Percentiles rank a stretch among this genome's conserved stretches.
These are phyloP conservation scores for Emmelina monodactyla DNA, from an alignment of 2,888 invertebrate species.

Conservation along the genomic window DNA sequence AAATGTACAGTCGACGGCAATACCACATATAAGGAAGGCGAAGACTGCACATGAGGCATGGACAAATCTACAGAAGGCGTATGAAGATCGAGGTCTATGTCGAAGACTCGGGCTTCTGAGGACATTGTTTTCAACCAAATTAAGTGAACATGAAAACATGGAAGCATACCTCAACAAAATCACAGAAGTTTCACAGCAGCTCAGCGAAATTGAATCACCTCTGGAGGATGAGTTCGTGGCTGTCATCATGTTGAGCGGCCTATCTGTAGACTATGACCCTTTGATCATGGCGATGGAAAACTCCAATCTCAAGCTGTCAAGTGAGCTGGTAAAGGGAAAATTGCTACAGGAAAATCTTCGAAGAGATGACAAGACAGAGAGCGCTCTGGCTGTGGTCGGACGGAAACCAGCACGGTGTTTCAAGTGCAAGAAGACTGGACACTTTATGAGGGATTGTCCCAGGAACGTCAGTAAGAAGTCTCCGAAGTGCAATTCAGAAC, in stretches of 20 bases:
- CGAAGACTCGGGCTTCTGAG: constrained; percentile 8
- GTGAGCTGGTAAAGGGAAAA: constrained; percentile 10
- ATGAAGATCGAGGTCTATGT: constrained; percentile 12
- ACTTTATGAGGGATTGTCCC: constrained; percentile 6
- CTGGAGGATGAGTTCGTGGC: constrained; percentile 17
- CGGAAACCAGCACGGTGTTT: constrained; percentile 2
- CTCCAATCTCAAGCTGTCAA: constrained; percentile 8
- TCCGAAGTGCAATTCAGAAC: neutral
- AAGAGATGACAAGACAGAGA: constrained; percentile 5
- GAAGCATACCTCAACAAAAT: constrained; percentile 10
- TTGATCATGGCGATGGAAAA: constrained; percentile 17
- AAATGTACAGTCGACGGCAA: constrained; percentile 4
- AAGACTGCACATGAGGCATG: constrained; percentile 10
- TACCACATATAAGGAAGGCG: constrained; percentile 10
- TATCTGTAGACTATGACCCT: constrained; percentile 15
- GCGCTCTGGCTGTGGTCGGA: constrained; percentile 1
- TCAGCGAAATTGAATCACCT: constrained; percentile 12
- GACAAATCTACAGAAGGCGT: constrained; percentile 10
- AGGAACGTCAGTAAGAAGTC: constrained; percentile 1
- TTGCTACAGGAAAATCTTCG: constrained; percentile 6
- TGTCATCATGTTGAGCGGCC: constrained; percentile 14
- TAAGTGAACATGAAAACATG: constrained; percentile 8
- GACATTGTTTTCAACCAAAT: constrained; percentile 8
- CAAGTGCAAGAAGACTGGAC: constrained; percentile 7
- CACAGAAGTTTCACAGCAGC: constrained; percentile 10